These are phyloP conservation scores for Nomada ruficornis DNA, from an alignment of 2,888 invertebrate species.

Conservation along the genomic window DNA sequence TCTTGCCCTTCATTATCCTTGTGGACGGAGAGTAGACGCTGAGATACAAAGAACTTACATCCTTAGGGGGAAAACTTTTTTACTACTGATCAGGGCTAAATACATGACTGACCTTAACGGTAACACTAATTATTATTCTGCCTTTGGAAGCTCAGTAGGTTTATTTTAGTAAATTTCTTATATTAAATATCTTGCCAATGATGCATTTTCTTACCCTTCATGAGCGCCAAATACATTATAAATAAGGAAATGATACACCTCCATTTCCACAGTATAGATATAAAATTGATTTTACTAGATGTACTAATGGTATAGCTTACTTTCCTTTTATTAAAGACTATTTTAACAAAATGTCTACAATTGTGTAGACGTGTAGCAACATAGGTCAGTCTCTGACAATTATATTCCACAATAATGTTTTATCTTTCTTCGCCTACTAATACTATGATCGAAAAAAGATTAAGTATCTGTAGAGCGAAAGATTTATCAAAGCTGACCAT, in stretches of 20 bases:
- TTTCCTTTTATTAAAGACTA: conserved; percentile 8
- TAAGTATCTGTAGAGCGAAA: conserved; percentile 9
- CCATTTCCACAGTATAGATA: conserved; percentile 21
- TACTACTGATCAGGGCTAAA: too few relatives aligned
- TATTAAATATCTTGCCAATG: conserved; percentile 31
- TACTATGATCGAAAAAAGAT: background rate
- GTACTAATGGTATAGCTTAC: background rate
- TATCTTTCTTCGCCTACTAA: background rate
- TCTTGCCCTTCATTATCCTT: too few relatives aligned
- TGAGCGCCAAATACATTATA: conserved; percentile 15
- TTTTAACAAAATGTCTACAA: conserved; percentile 28
- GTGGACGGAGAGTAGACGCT: too few relatives aligned
- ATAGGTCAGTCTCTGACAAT: conserved; percentile 58
- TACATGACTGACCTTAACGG: background rate
- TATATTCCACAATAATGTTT: conserved; percentile 13
- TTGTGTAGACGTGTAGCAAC: conserved; percentile 45
- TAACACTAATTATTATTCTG: conserved; percentile 59
- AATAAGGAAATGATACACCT: conserved; percentile 21
- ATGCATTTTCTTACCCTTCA: conserved; percentile 30
- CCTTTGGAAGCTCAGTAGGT: conserved; percentile 65
- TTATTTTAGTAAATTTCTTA: conserved; percentile 42
- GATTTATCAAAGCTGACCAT: conserved; percentile 18
- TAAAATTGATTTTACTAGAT: conserved; percentile 32
- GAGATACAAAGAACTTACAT: too few relatives aligned
- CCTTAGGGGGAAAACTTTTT: too few relatives aligned